Base-by-base conservation (phyloP, 2,888 invertebrate species). In the Anodontia alba region DNA sequence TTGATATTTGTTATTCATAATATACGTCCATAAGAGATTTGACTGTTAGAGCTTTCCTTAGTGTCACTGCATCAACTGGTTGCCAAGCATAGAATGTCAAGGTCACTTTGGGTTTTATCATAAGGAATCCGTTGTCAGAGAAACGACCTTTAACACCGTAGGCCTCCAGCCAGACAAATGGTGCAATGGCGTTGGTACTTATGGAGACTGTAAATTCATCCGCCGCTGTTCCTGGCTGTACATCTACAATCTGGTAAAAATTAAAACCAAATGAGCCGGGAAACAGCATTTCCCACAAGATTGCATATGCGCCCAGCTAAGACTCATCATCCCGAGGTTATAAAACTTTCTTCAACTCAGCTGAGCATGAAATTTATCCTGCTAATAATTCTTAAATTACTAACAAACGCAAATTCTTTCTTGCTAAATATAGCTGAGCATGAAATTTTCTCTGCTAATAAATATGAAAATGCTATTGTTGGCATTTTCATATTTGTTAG, bases 121-220 rank as follows among this genome's bases (percentile, higher is more conserved):
- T 90, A 5, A 94, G 82, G 84, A 97, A 96, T 0, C 97, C 98
- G 94, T 98, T 97, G 87, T 97, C 96, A 0, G 96, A 96, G 93
- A 97, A 97, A 78, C 94, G 95, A 0, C 97, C 97, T 90, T 92
- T 46, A n/a, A 91, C 81, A 5, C 87, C 88, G 5, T 33, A 46
- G 0, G 91, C 90, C n/a, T 94, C 92, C 57, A 94, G 74, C 93
- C 94, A 94, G 1, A 94, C 93, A 86, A 93, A 94, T 20, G 92
- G 89, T 29, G 94, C 93, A 29, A 93, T 86, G 7, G 77, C 73
- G 43, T 88, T 83, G 1, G 92, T 88, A n/a, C 80, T 69, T 36
- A 94, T 33, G 29, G 86, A 83, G 23, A 94, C 66, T n/a, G 80
- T 73, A 49, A 88, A 89, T 12, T 62, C 69, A 10, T 75, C 81